Conservation (phyloP, 1,140 invertebrate genomes). For the Danaus plexippus region DNA sequence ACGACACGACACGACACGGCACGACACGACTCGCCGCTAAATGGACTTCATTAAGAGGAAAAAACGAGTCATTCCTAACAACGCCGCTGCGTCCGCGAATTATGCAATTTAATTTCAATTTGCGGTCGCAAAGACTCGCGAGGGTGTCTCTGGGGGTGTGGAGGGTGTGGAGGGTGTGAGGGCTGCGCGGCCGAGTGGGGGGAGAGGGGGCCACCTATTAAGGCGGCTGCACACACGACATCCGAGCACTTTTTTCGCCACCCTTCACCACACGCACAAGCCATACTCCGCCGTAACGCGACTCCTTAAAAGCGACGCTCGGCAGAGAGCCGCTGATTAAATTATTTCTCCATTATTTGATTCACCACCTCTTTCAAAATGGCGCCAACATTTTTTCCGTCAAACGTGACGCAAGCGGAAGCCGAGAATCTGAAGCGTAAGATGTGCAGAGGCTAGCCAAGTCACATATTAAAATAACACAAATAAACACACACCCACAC, state of each 20-base stretch:
- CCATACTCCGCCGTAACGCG: constrained; percentile 35
- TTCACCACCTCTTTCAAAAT: constrained; percentile 67
- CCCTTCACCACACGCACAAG: constrained; percentile 27
- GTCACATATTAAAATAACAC: too few relatives aligned
- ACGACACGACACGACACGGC: not conserved
- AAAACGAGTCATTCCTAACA: constrained; percentile 27
- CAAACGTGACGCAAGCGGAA: constrained; percentile 15
- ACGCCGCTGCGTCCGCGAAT: constrained; percentile 33
- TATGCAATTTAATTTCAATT: constrained; percentile 66
- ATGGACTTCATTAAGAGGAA: constrained; percentile 55
- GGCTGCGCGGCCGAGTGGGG: not conserved
- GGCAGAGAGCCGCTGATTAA: constrained; percentile 41
- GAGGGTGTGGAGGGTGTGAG: not conserved
- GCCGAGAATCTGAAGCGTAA: constrained; percentile 11
- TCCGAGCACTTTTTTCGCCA: constrained; percentile 48
- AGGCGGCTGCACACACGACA: constrained; percentile 51
- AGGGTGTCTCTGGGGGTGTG: constrained; percentile 5
- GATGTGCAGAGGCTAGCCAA: too few relatives aligned
- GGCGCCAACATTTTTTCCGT: constrained; percentile 44
- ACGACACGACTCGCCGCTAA: constrained; percentile 16
- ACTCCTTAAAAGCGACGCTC: constrained; percentile 26
- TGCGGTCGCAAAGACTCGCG: constrained; percentile 33
- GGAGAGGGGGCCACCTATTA: constrained; percentile 21
- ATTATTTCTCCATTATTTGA: constrained; percentile 69
- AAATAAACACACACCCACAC: too few relatives aligned